These are phyloP conservation scores for Caretta caretta DNA, from an alignment of 2,113 vertebrate genomes.

Conservation along the genomic window DNA sequence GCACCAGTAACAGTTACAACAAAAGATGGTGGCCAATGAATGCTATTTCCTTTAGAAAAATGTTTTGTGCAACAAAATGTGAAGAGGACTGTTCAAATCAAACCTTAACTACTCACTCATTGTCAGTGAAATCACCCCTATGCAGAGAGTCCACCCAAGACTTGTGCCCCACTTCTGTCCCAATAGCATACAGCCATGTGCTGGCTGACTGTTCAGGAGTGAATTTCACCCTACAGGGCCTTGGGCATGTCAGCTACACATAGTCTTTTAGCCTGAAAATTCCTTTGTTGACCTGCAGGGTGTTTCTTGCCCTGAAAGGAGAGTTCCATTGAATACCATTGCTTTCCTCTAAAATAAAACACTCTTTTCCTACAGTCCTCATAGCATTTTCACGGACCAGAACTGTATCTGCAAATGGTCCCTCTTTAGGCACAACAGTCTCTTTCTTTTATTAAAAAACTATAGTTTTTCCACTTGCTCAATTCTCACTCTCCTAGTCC, in stretches of 20 bases:
- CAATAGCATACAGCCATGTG: background rate
- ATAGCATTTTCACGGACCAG: background rate
- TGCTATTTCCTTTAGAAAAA: rapidly evolving
- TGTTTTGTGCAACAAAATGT: background rate
- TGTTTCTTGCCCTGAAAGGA: background rate
- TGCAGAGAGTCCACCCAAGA: background rate
- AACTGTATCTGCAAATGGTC: background rate
- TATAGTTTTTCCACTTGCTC: background rate
- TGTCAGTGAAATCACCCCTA: background rate
- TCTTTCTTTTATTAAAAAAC: background rate
- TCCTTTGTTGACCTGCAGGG: background rate
- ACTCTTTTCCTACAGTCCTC: background rate
- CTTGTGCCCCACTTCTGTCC: background rate
- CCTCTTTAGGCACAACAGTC: background rate
- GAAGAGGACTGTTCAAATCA: background rate
- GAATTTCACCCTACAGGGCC: background rate
- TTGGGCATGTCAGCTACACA: background rate
- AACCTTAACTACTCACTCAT: background rate
- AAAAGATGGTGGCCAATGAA: background rate
- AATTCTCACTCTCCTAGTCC: background rate
- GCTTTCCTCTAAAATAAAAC: background rate
- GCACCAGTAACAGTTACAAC: rapidly evolving
- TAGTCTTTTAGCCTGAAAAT: background rate
- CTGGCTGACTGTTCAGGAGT: background rate
- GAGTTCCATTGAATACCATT: background rate